These are phyloP conservation scores for Nematopogon swammerdamellus DNA, from an alignment of 2,888 invertebrate species.

Conservation along the genomic window DNA sequence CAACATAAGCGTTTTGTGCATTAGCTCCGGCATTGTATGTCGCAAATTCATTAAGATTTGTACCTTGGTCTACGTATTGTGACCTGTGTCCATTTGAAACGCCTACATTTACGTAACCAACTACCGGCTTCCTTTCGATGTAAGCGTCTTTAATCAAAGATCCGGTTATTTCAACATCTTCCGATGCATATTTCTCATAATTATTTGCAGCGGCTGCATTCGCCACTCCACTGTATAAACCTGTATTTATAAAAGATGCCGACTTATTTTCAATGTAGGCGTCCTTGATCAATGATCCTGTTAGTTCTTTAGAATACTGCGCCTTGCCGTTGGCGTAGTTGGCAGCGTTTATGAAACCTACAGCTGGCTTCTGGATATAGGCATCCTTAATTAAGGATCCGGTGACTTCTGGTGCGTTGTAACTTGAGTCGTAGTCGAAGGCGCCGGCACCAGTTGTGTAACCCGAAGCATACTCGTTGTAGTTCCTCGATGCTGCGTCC, in stretches of 20 bases:
- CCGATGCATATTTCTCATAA: background rate
- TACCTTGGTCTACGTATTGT: too few relatives aligned
- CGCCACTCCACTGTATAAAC: too few relatives aligned
- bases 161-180: background rate
- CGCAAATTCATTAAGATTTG: too few relatives aligned
- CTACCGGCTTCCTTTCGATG: background rate
- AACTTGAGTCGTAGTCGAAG: background rate
- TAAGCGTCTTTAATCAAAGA: background rate
- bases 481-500: constrained; percentile 7
- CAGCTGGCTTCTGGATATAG: background rate
- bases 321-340: background rate
- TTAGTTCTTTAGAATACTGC: background rate
- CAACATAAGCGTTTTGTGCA: too few relatives aligned
- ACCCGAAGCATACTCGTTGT: background rate
- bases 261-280: background rate
- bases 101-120: too few relatives aligned
- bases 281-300: background rate
- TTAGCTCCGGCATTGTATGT: too few relatives aligned
- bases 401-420: background rate
- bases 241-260: too few relatives aligned
- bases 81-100: too few relatives aligned
- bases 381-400: background rate
- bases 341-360: background rate
- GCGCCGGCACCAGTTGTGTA: background rate
- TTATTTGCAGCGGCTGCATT: background rate